Percentiles rank a stretch among this genome's conserved stretches.
Evolutionary conservation across 2,797 vertebrate genomes (phyloP).

Genomic region (Ibycter americanus): DNA sequence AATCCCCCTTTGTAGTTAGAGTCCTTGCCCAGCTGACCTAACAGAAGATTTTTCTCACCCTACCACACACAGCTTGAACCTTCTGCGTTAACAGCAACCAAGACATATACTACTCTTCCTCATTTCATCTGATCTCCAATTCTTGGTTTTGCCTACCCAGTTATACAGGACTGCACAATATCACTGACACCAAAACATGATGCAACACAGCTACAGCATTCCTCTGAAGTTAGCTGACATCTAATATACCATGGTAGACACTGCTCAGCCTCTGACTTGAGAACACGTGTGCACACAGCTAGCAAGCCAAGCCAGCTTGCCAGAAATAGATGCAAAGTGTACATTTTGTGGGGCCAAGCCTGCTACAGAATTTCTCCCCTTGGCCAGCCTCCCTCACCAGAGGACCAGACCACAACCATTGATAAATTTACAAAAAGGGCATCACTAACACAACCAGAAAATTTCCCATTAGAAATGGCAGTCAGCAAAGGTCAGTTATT

Average conservation of each 20-base stretch:
- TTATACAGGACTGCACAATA: not conserved
- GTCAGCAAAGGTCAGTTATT: not conserved
- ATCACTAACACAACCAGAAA: not conserved
- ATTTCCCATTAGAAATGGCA: not conserved
- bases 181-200: not conserved
- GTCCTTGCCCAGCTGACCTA: not conserved
- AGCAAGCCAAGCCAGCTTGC: not conserved
- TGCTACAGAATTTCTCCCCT: not conserved
- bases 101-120: not conserved
- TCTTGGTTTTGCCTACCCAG: not conserved
- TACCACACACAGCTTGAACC: not conserved
- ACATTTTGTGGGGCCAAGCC: not conserved
- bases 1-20: not conserved
- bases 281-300: not conserved
- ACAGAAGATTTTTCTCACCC: not conserved
- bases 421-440: not conserved
- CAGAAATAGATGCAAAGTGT: not conserved
- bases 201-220: not conserved
- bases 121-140: not conserved
- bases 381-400: not conserved
- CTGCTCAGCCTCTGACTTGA: not conserved
- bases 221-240: not conserved
- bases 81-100: not conserved
- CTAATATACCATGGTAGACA: not conserved
- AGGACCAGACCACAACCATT: not conserved